Percentiles rank a stretch among this genome's conserved stretches.
Evolutionary conservation across 1,140 invertebrate genomes (phyloP).

Genomic region (Bombus soroeensis): DNA sequence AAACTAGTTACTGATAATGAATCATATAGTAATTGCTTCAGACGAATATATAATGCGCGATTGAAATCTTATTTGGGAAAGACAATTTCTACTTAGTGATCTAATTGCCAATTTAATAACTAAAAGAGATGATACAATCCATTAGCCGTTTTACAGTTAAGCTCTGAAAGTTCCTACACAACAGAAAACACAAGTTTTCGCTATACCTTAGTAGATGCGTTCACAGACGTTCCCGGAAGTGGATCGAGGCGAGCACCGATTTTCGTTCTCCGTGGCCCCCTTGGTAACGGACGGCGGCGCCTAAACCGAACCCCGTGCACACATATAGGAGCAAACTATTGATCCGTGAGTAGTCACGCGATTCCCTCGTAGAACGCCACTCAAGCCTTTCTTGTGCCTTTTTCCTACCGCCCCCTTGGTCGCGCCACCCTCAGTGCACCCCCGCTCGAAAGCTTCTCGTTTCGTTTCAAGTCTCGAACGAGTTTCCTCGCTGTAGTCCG

Average conservation of each 20-base stretch:
- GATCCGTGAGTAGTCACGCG: slow-evolving; percentile 82
- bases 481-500: background rate
- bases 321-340: slow-evolving; percentile 77
- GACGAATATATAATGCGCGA: too few relatives aligned
- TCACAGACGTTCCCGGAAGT: background rate
- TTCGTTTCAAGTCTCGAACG: slow-evolving; percentile 22
- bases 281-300: slow-evolving; percentile 45
- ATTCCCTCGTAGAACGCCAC: slow-evolving; percentile 81
- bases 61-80: too few relatives aligned
- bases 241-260: slow-evolving; percentile 21
- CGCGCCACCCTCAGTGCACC: slow-evolving; percentile 23
- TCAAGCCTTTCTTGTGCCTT: slow-evolving; percentile 78
- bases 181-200: too few relatives aligned
- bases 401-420: slow-evolving; percentile 56
- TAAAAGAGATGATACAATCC: too few relatives aligned
- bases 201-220: background rate
- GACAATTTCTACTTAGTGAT: too few relatives aligned
- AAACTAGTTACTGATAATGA: too few relatives aligned
- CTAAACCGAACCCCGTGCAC: slow-evolving; percentile 61
- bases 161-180: too few relatives aligned
- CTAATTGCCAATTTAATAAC: too few relatives aligned
- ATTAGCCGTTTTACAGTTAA: too few relatives aligned
- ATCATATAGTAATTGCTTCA: too few relatives aligned
- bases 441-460: slow-evolving; percentile 34
- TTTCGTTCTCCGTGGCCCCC: slow-evolving; percentile 37